These are phyloP conservation scores for Euura saliciscinereae DNA, from an alignment of 1,140 invertebrate genomes.

Conservation along the genomic window DNA sequence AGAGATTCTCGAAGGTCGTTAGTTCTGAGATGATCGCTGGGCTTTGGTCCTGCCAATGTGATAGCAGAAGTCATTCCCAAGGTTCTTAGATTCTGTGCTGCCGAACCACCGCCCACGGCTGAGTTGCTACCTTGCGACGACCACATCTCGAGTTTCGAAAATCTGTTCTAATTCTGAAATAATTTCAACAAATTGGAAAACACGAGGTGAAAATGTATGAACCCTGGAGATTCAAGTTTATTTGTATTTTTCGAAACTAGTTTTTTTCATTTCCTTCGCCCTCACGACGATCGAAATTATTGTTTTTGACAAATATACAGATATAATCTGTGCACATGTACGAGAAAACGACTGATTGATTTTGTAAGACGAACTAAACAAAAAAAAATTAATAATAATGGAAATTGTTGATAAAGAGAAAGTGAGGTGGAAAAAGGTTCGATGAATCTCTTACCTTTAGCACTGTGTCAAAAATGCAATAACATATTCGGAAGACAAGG, in stretches of 20 bases:
- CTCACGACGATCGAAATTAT: background rate
- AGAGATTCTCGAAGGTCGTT: constrained; percentile 83
- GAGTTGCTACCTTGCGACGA: constrained; percentile 39
- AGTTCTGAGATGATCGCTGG: constrained; percentile 82
- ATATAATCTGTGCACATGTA: constrained; percentile 15
- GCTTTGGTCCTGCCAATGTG: constrained; percentile 85
- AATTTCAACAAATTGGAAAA: background rate
- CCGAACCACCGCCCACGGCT: constrained; percentile 31
- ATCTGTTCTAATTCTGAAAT: background rate
- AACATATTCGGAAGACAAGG: constrained; percentile 31
- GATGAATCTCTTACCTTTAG: constrained; percentile 18
- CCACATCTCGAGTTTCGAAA: constrained; percentile 42
- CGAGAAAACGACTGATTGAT: background rate
- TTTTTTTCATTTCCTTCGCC: no score
- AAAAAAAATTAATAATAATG: no score
- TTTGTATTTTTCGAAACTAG: no score
- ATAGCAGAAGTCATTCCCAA: constrained; percentile 94
- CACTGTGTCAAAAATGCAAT: constrained; percentile 37
- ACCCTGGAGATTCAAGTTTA: no score
- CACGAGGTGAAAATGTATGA: background rate
- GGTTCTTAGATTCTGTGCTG: constrained; percentile 54
- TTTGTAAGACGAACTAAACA: no score
- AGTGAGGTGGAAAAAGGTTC: background rate
- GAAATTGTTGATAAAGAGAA: background rate
- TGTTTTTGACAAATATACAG: background rate